phyloP scores from a whole-genome alignment of 2,113 vertebrate species.

The Python bivittatus region DNA sequence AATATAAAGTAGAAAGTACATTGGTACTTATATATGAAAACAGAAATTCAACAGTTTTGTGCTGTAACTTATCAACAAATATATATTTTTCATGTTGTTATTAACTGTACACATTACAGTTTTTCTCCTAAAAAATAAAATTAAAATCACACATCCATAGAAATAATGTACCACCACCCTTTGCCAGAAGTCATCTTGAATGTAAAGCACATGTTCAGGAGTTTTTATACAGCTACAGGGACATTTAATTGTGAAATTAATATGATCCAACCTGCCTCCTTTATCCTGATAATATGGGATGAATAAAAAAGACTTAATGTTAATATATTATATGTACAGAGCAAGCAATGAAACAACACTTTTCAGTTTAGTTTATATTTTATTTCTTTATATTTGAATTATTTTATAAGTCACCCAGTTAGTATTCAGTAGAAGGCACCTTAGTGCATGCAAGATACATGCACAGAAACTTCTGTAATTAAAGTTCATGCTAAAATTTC shows the following conservation, averaged over 20 bases:
- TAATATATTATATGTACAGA: background rate
- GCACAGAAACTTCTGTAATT: background rate
- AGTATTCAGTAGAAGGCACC: no score
- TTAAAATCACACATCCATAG: no score
- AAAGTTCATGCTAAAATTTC: background rate
- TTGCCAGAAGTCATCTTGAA: slow-evolving; percentile 24
- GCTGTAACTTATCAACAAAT: background rate
- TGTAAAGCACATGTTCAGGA: slow-evolving; percentile 16
- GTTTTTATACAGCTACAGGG: slow-evolving; percentile 28
- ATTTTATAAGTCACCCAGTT: background rate
- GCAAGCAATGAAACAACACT: background rate
- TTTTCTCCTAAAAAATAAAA: no score
- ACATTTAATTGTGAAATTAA: slow-evolving; percentile 26
- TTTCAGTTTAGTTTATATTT: background rate
- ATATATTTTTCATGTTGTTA: background rate
- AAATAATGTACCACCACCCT: slow-evolving; percentile 7
- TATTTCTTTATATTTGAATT: background rate
- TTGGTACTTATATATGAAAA: background rate
- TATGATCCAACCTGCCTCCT: slow-evolving; percentile 18
- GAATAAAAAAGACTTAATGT: background rate
- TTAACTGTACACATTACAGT: background rate
- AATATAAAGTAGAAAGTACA: slow-evolving; percentile 22
- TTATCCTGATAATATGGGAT: accelerated
- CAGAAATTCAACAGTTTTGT: background rate
- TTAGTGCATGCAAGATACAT: background rate